phyloP scores from a whole-genome alignment of 2,888 invertebrate genomes.

The Plagiodera versicolora region DNA sequence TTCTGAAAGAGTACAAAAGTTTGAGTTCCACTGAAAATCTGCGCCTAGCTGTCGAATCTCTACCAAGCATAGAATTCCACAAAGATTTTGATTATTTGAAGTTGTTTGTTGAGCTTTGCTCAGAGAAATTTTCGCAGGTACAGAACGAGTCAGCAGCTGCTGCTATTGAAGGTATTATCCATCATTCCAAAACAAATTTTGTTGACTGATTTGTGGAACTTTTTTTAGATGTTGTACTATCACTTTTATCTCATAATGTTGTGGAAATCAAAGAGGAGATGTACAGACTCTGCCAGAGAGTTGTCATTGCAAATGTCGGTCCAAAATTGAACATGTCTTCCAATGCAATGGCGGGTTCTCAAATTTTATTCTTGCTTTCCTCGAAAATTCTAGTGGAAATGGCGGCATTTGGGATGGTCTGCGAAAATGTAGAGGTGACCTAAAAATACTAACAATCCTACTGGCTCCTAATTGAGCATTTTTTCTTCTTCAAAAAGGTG shows the following conservation, averaged over 20 bases:
- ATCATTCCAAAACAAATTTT: too few relatives aligned
- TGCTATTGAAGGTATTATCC: constrained; percentile 34
- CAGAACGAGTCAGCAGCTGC: constrained; percentile 31
- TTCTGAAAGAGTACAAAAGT: constrained; percentile 51
- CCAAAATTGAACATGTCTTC: constrained; percentile 52
- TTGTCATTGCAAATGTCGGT: constrained; percentile 61
- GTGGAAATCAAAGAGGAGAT: constrained; percentile 59
- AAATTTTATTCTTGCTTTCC: constrained; percentile 60
- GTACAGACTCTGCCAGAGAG: constrained; percentile 60
- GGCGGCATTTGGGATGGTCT: constrained; percentile 63
- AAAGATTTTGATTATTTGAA: constrained; percentile 59
- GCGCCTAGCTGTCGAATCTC: constrained; percentile 57
- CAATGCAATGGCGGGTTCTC: constrained; percentile 53
- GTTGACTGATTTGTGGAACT: too few relatives aligned
- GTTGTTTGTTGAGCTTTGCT: constrained; percentile 44
- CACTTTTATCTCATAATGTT: constrained; percentile 62
- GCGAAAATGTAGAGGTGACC: constrained; percentile 52
- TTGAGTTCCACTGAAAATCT: constrained; percentile 51
- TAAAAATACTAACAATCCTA: too few relatives aligned
- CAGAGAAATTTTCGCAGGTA: constrained; percentile 40
- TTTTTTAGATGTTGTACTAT: constrained; percentile 54
- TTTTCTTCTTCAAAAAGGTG: constrained; percentile 59
- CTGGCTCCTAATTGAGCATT: too few relatives aligned
- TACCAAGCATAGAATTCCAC: constrained; percentile 63
- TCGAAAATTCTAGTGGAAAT: constrained; percentile 65